Base-by-base conservation (phyloP, 1,140 invertebrate species). In the Calliphora vicina region DNA sequence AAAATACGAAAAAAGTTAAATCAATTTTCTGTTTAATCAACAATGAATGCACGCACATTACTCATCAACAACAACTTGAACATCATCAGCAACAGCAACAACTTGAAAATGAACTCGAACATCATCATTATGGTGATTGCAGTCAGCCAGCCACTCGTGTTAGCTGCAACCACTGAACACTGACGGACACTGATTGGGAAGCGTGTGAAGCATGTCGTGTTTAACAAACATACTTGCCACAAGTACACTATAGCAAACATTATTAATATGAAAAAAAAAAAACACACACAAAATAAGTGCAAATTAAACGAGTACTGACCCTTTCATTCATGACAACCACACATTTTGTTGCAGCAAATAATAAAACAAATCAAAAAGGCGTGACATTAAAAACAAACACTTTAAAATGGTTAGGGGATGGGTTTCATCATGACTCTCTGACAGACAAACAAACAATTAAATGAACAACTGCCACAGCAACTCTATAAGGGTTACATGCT, bases 31-130 rank as follows among this genome's bases (percentile, higher is more conserved):
- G 61, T 67, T 67, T 67, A 67, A 67, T 67, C 61, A 67, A 23
- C 61, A 67, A 23, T 67, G 61, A 67, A 67, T 67, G 20, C 61
- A 67, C 61, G 61, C 61, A 67, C 61, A 67, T 67, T 67, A 67
- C 10, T 23, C 61, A 67, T 67, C 61, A 67, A 15, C 17, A n/a
- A n/a, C n/a, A 57, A 17, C 15, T n/a, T 57, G 0, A 57, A 57
- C 45, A 57, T 57, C 50, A 57, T 57, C 15, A 57, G 6, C 50
- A 57, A 15, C 50, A 57, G 15, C 50, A 57, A 17, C 45, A 57
- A 57, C 17, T 15, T 57, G 17, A 35, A 35, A 35, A 35, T 35
- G 35, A 35, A 50, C 45, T n/a, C 13, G 45, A 50, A 50, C 45
- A 50, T 50, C 6, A 23, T 67, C 20, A 17, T 67, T 17, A 50